A percentile compares a stretch with the other conserved stretches of the same genome.
Conservation (phyloP, 2,888 invertebrate species). For the Tenthredo amoena region DNA sequence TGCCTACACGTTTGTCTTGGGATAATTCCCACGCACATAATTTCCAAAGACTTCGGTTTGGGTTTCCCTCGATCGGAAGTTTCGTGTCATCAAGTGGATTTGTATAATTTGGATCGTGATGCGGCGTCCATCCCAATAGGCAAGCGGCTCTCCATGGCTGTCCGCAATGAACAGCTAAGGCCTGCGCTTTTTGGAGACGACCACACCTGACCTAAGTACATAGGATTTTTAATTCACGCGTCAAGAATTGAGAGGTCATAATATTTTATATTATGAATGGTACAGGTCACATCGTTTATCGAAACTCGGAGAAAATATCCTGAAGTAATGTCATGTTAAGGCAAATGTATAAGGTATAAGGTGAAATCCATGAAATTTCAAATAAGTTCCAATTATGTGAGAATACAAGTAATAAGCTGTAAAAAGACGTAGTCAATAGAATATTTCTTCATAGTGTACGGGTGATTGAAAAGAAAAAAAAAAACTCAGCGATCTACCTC, state of each 20-base stretch:
- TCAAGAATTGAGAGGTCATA: background rate
- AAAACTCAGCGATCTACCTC: conserved; percentile 64
- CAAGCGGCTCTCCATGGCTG: conserved; percentile 96
- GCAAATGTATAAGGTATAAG: too few species aligned
- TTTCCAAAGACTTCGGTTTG: conserved; percentile 89
- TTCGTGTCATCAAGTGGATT: conserved; percentile 71
- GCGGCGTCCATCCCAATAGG: conserved; percentile 93
- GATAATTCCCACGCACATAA: conserved; percentile 84
- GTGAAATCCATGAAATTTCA: too few species aligned
- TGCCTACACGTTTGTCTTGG: conserved; percentile 73
- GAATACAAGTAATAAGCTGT: too few species aligned
- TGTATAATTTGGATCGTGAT: conserved; percentile 90
- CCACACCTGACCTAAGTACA: conserved; percentile 92
- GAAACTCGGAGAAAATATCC: too few species aligned
- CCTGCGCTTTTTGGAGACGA: conserved; percentile 90
- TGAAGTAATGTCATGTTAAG: too few species aligned
- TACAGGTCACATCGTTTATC: too few species aligned
- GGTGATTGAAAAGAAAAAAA: background rate
- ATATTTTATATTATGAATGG: too few species aligned
- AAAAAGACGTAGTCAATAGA: too few species aligned
- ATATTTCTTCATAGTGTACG: background rate
- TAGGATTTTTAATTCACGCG: background rate
- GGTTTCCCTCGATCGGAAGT: conserved; percentile 89
- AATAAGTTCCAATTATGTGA: too few species aligned
- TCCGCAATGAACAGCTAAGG: conserved; percentile 91